phyloP scores from a whole-genome alignment of 2,113 vertebrate species.

The Dolichallabes microphthalmus region DNA sequence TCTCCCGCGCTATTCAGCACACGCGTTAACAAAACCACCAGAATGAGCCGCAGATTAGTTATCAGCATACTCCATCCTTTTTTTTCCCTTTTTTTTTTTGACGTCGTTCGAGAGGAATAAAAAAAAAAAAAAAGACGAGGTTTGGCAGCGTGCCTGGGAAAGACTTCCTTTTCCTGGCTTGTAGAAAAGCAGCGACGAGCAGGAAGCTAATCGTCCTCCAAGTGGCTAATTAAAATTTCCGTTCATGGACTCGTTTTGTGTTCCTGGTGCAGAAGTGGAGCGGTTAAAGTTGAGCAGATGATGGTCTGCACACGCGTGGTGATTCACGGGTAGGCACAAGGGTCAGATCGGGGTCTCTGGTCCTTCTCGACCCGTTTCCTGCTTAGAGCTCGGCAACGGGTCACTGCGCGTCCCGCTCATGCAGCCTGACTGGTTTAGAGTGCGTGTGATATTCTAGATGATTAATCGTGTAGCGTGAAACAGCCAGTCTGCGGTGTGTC shows the following conservation, averaged over 20 bases:
- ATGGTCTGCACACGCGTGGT: not conserved
- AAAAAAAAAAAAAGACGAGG: slow-evolving; percentile 36
- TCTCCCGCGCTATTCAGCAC: slow-evolving; percentile 26
- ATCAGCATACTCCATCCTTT: slow-evolving; percentile 17
- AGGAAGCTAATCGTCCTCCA: slow-evolving; percentile 67
- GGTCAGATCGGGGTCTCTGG: not conserved
- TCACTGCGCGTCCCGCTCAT: not conserved
- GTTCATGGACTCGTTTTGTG: slow-evolving; percentile 56
- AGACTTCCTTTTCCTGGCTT: slow-evolving; percentile 50
- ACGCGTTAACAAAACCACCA: slow-evolving; percentile 49
- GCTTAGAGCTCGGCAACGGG: not conserved
- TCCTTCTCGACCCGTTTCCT: not conserved
- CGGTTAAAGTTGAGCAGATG: not conserved
- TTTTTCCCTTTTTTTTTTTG: slow-evolving; percentile 12
- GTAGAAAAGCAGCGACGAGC: slow-evolving; percentile 59
- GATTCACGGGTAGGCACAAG: not conserved
- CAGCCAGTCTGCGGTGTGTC: not conserved
- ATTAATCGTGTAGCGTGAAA: not conserved
- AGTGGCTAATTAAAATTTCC: slow-evolving; percentile 73
- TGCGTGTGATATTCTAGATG: not conserved
- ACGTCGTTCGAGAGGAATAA: not conserved
- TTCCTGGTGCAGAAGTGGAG: slow-evolving; percentile 12
- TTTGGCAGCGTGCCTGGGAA: slow-evolving; percentile 68
- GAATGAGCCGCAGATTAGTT: slow-evolving; percentile 67
- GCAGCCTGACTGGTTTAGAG: not conserved